Evolutionary conservation across 1,140 invertebrate species (phyloP).

Genomic region (Drosophila nikananu): DNA sequence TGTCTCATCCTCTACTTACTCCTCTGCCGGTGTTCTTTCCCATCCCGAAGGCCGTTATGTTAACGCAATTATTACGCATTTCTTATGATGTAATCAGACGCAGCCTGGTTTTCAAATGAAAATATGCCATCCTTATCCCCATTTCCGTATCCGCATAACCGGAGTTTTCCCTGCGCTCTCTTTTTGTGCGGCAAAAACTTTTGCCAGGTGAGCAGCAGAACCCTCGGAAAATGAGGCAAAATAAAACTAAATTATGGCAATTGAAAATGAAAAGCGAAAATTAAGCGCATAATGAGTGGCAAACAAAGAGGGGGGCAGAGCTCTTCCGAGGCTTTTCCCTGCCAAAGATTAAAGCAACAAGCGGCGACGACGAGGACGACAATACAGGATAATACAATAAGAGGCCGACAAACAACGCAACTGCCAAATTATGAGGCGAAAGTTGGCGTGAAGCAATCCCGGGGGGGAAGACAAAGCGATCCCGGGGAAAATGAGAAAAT

Average conservation of each 20-base stretch:
- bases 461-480: slow-evolving; percentile 28
- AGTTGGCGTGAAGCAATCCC: slow-evolving; percentile 52
- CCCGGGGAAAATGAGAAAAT: slow-evolving; percentile 22
- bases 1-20: slow-evolving; percentile 8
- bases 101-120: slow-evolving; percentile 78
- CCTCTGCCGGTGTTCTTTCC: slow-evolving; percentile 22
- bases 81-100: slow-evolving; percentile 84
- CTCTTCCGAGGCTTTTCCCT: not conserved
- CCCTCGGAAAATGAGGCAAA: slow-evolving; percentile 68
- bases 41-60: slow-evolving; percentile 63
- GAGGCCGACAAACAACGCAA: slow-evolving; percentile 52
- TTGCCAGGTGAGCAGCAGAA: slow-evolving; percentile 23
- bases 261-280: slow-evolving; percentile 85
- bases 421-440: slow-evolving; percentile 65
- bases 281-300: slow-evolving; percentile 83
- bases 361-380: slow-evolving; percentile 36
- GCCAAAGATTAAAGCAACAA: slow-evolving; percentile 73
- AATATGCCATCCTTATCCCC: slow-evolving; percentile 61
- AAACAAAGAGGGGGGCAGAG: slow-evolving; percentile 7
- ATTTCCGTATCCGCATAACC: not conserved
- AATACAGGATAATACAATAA: slow-evolving; percentile 76
- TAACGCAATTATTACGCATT: slow-evolving; percentile 84
- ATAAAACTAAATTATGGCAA: slow-evolving; percentile 85
- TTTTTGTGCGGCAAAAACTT: slow-evolving; percentile 61
- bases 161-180: slow-evolving; percentile 17